A percentile compares a stretch with the other conserved stretches of the same genome.
phyloP scores from a whole-genome alignment of 2,888 invertebrate genomes.

The Germaria angustata region DNA sequence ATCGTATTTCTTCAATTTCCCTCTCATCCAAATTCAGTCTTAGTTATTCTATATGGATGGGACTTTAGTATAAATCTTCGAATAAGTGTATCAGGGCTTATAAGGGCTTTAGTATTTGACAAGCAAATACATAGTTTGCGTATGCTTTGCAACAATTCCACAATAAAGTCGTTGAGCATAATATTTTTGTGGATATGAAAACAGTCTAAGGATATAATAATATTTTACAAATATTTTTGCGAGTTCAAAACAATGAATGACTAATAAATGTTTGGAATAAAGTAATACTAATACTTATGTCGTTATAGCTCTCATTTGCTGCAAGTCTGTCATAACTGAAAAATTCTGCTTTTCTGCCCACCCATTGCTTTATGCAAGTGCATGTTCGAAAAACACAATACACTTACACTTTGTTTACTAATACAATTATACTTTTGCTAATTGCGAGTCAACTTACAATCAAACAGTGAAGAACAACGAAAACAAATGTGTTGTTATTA shows the following conservation, averaged over 20 bases:
- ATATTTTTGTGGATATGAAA: background rate
- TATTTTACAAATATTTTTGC: slow-evolving; percentile 15
- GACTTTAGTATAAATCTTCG: background rate
- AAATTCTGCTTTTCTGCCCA: no score
- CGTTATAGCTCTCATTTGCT: no score
- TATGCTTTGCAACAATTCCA: slow-evolving; percentile 36
- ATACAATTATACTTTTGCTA: no score
- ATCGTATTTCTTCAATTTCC: background rate
- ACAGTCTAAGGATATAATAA: background rate
- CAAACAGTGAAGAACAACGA: no score
- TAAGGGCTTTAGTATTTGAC: slow-evolving; percentile 52
- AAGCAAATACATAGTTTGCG: slow-evolving; percentile 41
- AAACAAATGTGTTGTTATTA: no score
- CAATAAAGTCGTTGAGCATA: slow-evolving; percentile 40
- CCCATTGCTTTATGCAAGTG: no score
- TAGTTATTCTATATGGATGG: background rate
- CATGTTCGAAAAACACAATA: no score
- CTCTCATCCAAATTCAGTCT: slow-evolving; percentile 1
- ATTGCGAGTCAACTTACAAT: no score
- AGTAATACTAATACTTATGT: background rate
- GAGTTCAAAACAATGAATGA: slow-evolving; percentile 4
- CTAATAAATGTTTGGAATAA: slow-evolving; percentile 36
- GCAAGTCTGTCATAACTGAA: no score
- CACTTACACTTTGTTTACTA: no score
- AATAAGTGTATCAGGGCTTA: slow-evolving; percentile 26